Evolutionary conservation across 2,113 vertebrate species (phyloP).

Genomic region (Corythornis madagascariensis): DNA sequence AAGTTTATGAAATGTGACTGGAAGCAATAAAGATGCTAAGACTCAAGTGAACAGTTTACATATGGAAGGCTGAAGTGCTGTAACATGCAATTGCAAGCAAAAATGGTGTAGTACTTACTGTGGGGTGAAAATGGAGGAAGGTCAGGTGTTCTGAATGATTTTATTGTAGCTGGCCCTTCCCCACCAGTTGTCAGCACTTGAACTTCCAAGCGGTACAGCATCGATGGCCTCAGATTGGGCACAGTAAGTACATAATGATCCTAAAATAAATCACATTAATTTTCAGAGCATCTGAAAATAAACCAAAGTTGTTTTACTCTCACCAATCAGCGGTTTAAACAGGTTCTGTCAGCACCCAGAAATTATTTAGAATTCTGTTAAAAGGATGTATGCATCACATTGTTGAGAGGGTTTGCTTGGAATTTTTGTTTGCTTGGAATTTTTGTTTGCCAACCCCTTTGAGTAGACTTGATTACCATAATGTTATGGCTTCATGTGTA

Average conservation of each 20-base stretch:
- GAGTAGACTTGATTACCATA: background rate
- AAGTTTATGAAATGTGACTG: background rate
- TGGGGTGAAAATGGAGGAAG: slow-evolving; percentile 76
- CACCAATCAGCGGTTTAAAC: background rate
- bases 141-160: slow-evolving; percentile 86
- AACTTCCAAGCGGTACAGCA: slow-evolving; percentile 91
- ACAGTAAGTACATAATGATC: slow-evolving; percentile 86
- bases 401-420: rapidly evolving
- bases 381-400: rapidly evolving
- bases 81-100: rapidly evolving
- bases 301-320: background rate
- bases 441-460: background rate
- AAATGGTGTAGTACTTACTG: slow-evolving; percentile 72
- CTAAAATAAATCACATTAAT: slow-evolving; percentile 48
- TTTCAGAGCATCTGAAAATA: background rate
- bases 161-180: slow-evolving; percentile 89
- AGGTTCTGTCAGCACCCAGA: background rate
- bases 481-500: background rate
- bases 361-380: background rate
- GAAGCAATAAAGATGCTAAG: background rate
- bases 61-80: background rate
- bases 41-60: background rate
- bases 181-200: slow-evolving; percentile 87
- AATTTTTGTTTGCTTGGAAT: background rate
- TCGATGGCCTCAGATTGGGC: slow-evolving; percentile 85